Evolutionary conservation across 2,888 invertebrate species (phyloP), one percentile per base, ranked within the genome.

Genomic region (Sisyra terminalis): DNA sequence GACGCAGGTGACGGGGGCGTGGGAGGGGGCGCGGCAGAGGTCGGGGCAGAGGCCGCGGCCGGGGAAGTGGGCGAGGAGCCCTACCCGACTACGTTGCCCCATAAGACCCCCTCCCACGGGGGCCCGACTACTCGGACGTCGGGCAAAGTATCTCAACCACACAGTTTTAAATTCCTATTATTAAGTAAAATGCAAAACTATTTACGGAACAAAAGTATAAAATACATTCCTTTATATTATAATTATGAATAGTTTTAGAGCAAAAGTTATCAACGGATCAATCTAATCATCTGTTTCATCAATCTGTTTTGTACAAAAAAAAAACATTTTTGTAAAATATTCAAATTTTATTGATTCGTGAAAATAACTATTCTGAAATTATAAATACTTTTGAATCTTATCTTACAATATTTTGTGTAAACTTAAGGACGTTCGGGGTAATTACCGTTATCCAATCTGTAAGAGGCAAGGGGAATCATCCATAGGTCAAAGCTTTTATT

Each of bases 1-100:
- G 83, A 60, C 65, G 82, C 52, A 81, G 82, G 80, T 82, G 83
- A 82, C 82, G 82, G 71, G 82, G 81, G 72, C 76, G 82, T 67
- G 82, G 81, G 75, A 80, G 82, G 80, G 83, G 82, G 73, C 77
- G 73, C 55, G 72, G 73, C 57, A 66, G 73, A 59, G 72, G 73
- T 59, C 67, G 83, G 70, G 82, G 82, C 55, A 73, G 81, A 65
- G 81, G 82, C 63, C 72, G 77, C 60, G 77, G 75, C 66, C 73
- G 81, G 70, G 81, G 81, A 59, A 77, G 81, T 65, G 80, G 80
- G 66, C 65, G 69, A 49, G 67, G 69, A 52, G 63, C 63, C 49
- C 51, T 58, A 51, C 57, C 59, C 39, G 60, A 60, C 52, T 60
- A 60, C 50, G 56, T 57, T 51, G 58, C 62, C 55, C 38, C 43